These are phyloP conservation scores for Sciurus carolinensis DNA, from an alignment of 2,797 vertebrate species.

Conservation along the genomic window DNA sequence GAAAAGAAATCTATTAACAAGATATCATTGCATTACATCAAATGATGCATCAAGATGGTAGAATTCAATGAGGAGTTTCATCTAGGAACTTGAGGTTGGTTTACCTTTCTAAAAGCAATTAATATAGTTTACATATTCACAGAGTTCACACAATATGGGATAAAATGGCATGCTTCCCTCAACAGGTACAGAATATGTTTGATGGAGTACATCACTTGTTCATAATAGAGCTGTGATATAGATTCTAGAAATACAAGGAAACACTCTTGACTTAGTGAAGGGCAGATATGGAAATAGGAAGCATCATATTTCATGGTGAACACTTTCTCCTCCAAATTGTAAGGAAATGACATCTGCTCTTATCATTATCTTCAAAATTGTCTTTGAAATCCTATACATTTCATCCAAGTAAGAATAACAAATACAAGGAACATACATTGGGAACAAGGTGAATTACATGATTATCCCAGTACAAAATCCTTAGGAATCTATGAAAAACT, in stretches of 20 bases:
- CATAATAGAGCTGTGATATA: neutral
- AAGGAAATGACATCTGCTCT: neutral
- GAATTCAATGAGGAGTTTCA: neutral
- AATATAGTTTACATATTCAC: neutral
- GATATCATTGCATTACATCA: neutral
- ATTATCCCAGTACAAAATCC: neutral
- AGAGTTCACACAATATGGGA: neutral
- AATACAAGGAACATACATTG: neutral
- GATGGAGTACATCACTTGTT: too few species aligned
- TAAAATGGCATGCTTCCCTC: neutral
- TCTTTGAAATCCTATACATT: neutral
- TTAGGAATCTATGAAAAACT: neutral
- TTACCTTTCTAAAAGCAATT: neutral
- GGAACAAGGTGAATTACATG: neutral
- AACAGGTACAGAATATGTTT: neutral
- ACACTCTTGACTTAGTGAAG: neutral
- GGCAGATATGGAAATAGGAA: neutral
- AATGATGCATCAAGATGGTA: neutral
- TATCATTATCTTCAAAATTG: neutral
- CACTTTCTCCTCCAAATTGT: neutral
- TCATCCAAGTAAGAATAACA: neutral
- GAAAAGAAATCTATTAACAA: neutral
- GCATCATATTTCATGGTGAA: neutral
- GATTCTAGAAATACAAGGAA: neutral
- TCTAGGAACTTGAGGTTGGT: neutral